These are phyloP conservation scores for Stylophora pistillata DNA, from an alignment of 64 coral and sea anemone genomes.

Conservation along the genomic window DNA sequence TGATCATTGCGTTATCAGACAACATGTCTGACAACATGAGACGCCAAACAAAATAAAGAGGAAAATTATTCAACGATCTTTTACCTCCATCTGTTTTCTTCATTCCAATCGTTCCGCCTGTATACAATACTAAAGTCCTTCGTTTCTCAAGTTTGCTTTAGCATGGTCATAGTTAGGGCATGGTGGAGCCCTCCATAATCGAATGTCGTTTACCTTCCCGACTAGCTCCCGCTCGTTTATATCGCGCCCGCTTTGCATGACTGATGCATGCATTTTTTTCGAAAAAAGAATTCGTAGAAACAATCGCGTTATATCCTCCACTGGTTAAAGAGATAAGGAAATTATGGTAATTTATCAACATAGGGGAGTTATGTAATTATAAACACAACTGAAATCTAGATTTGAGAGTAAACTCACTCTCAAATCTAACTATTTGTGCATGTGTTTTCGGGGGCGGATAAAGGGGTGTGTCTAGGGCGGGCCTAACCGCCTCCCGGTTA, in stretches of 20 bases:
- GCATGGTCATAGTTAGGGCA: too few relatives aligned
- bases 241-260: not conserved
- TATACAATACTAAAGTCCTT: slow-evolving; percentile 85
- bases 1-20: not conserved
- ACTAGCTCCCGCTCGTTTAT: not conserved
- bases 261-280: not conserved
- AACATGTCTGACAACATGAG: too few relatives aligned
- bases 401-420: not conserved
- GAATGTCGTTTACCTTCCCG: not conserved
- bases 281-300: too few relatives aligned
- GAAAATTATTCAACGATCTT: not conserved
- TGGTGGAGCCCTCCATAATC: not conserved
- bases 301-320: too few relatives aligned
- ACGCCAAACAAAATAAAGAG: not conserved
- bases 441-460: not conserved
- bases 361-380: not conserved
- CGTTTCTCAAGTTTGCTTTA: not conserved
- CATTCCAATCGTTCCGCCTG: slow-evolving; percentile 97
- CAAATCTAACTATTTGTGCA: not conserved
- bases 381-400: too few relatives aligned
- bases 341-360: too few relatives aligned
- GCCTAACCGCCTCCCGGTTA: too few relatives aligned
- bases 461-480: not conserved
- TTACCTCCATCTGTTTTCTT: slow-evolving; percentile 76
- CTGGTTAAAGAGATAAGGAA: too few relatives aligned